Evolutionary conservation across 2,888 invertebrate genomes (phyloP).

Genomic region (Synanthedon tipuliformis): DNA sequence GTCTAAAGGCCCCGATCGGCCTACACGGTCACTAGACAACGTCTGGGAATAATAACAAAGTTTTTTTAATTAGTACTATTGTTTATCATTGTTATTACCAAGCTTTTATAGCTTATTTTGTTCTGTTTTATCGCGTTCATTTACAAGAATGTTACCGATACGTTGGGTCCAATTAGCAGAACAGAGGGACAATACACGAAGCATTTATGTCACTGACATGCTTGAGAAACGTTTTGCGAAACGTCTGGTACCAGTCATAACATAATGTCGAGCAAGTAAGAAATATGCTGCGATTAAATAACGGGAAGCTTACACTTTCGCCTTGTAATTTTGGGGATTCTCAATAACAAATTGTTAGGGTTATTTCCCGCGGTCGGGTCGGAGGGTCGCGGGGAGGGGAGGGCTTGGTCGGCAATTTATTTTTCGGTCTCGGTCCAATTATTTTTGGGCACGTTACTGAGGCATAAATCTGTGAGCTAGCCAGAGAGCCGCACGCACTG

Average conservation of each 20-base stretch:
- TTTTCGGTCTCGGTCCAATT: slow-evolving; percentile 63
- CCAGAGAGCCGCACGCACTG: slow-evolving; percentile 28
- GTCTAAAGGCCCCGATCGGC: too few species aligned
- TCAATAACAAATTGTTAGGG: slow-evolving; percentile 50
- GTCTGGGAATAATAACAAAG: too few species aligned
- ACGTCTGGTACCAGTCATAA: not conserved
- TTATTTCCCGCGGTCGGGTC: slow-evolving; percentile 32
- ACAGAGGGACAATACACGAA: not conserved
- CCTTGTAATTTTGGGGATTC: slow-evolving; percentile 34
- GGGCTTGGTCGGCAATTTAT: slow-evolving; percentile 47
- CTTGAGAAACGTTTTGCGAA: not conserved
- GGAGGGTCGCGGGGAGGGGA: slow-evolving; percentile 8
- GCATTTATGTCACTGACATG: not conserved
- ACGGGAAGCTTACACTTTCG: slow-evolving; percentile 14
- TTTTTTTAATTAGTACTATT: too few species aligned
- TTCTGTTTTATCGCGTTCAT: too few species aligned
- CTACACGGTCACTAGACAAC: too few species aligned
- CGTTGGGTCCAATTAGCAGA: not conserved
- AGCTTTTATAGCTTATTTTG: too few species aligned
- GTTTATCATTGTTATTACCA: too few species aligned
- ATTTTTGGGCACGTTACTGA: slow-evolving; percentile 60
- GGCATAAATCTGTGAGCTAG: slow-evolving; percentile 38
- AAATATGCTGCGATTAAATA: slow-evolving; percentile 13
- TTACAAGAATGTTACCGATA: not conserved
- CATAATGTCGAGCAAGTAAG: slow-evolving; percentile 6